A percentile compares a stretch with the other conserved stretches of the same genome.
phyloP scores from a whole-genome alignment of 1,140 invertebrate species.

The Vanessa atalanta region DNA sequence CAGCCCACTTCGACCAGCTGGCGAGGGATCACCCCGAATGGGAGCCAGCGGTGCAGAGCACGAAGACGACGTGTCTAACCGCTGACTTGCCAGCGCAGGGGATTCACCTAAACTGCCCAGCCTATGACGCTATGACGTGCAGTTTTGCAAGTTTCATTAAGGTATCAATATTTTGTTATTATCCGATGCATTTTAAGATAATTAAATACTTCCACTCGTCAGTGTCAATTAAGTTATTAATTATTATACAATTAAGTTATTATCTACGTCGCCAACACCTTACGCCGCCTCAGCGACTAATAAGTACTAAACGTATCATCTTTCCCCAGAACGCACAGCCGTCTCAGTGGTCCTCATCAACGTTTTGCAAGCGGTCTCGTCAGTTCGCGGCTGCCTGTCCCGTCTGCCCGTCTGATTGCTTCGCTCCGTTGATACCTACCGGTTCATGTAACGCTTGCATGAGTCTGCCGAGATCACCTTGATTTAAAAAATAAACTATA shows the following conservation, averaged over 20 bases:
- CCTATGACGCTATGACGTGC: conserved; percentile 59
- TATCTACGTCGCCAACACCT: no score
- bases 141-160: conserved; percentile 49
- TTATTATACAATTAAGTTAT: no score
- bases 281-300: no score
- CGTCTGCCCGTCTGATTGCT: conserved; percentile 56
- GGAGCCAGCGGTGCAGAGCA: conserved; percentile 44
- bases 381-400: conserved; percentile 56
- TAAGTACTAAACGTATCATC: neutral
- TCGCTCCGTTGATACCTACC: conserved; percentile 47
- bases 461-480: conserved; percentile 38
- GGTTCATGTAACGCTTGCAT: conserved; percentile 64
- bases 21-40: conserved; percentile 50
- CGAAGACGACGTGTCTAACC: conserved; percentile 48
- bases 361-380: conserved; percentile 38
- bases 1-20: conserved; percentile 50
- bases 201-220: neutral
- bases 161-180: conserved; percentile 37
- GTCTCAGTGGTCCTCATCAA: conserved; percentile 47
- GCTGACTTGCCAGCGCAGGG: conserved; percentile 51
- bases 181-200: neutral
- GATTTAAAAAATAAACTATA: conserved; percentile 1
- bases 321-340: conserved; percentile 49
- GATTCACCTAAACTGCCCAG: conserved; percentile 52
- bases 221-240: no score